Percentiles rank a stretch among this genome's conserved stretches.
Evolutionary conservation across 2,113 vertebrate genomes (phyloP).

Genomic region (Salvelinus alpinus): DNA sequence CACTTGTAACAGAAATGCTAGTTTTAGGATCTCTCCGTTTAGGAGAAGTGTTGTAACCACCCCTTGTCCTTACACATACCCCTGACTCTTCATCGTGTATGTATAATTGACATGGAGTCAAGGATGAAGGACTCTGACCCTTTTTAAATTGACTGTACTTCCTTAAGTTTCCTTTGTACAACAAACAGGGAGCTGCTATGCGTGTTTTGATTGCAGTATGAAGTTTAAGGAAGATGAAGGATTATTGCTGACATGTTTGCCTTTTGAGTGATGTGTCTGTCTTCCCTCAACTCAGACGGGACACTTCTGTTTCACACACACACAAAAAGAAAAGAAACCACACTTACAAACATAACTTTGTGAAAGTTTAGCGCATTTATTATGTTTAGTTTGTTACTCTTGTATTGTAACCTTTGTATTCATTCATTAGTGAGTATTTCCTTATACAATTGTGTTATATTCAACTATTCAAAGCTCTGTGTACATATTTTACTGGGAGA

Average conservation of each 20-base stretch:
- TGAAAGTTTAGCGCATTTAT: conserved; percentile 37
- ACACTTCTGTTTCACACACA: conserved; percentile 30
- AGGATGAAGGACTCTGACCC: conserved; percentile 45
- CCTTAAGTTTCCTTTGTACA: conserved; percentile 38
- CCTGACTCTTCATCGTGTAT: conserved; percentile 5
- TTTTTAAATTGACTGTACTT: conserved; percentile 48
- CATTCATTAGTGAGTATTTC: conserved; percentile 67
- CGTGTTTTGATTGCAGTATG: conserved; percentile 46
- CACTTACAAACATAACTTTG: conserved; percentile 44
- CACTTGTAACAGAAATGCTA: conserved; percentile 68
- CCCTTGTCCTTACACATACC: background rate
- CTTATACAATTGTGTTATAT: conserved; percentile 56
- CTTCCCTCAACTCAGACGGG: conserved; percentile 16
- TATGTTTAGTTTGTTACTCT: conserved; percentile 37
- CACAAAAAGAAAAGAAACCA: conserved; percentile 25
- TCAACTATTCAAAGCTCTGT: conserved; percentile 49
- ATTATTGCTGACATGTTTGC: conserved; percentile 46
- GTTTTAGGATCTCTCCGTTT: conserved; percentile 72
- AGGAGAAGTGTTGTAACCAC: conserved; percentile 61
- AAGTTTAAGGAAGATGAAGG: conserved; percentile 45
- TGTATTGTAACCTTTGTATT: conserved; percentile 53
- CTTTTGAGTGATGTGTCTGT: conserved; percentile 49
- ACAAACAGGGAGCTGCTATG: conserved; percentile 43
- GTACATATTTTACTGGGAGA: conserved; percentile 52
- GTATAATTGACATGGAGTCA: conserved; percentile 37